Evolutionary conservation across 2,797 vertebrate species (phyloP).

Genomic region (Sebastolobus altivelis): DNA sequence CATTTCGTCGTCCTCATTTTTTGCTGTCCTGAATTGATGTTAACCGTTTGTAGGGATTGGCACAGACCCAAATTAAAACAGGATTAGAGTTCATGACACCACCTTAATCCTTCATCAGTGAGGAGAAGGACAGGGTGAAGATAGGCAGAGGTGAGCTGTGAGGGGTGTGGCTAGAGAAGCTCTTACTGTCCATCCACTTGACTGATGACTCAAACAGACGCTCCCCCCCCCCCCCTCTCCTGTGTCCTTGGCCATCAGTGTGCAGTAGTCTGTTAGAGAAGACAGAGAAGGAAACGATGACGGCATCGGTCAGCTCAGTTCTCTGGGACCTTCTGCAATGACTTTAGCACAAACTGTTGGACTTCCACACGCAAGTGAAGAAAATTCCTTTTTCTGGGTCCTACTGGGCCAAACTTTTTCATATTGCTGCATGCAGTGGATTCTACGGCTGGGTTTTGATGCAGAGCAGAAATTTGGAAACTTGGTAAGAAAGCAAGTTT

Average conservation of each 20-base stretch:
- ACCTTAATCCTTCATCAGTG: conserved; percentile 51
- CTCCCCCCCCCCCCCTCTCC: background rate
- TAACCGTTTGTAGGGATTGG: conserved; percentile 50
- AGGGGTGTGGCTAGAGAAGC: conserved; percentile 41
- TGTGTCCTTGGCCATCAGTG: background rate
- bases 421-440: background rate
- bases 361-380: conserved; percentile 22
- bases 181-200: background rate
- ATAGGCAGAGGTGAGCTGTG: conserved; percentile 19
- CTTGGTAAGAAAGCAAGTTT: conserved; percentile 62
- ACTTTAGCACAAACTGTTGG: background rate
- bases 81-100: conserved; percentile 80
- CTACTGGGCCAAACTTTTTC: background rate
- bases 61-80: conserved; percentile 53
- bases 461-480: conserved; percentile 20
- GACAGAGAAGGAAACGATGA: background rate
- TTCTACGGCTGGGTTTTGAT: conserved; percentile 35
- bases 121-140: conserved; percentile 2
- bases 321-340: background rate
- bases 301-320: background rate
- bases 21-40: background rate
- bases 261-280: background rate
- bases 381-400: background rate
- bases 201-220: background rate
- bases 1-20: background rate